Base-by-base conservation (phyloP, 2,797 vertebrate species). In the Tapera naevia region DNA sequence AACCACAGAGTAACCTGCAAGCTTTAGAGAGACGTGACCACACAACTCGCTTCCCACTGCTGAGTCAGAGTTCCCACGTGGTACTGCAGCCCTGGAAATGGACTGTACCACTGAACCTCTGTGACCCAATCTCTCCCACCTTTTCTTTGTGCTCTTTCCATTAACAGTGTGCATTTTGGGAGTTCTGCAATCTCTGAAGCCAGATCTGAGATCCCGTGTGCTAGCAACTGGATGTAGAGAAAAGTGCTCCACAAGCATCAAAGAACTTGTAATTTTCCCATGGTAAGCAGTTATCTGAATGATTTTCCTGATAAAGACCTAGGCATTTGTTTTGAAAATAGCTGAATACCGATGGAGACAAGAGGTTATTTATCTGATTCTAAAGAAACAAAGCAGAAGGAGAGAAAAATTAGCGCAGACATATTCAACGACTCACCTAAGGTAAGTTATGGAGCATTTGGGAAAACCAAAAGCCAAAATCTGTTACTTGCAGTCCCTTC, bases 1-100 rank as follows among this genome's bases (percentile, higher is more conserved):
- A 93, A 75, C 78, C 83, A 45, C 66, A 89, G 67, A 37, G 54
- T 74, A 97, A 95, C 91, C 95, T 95, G 91, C 61, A 60, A 86
- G 41, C 50, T 91, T 57, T 58, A 69, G 80, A 79, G 85, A 82
- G 71, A 85, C 2, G 28, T 89, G 86, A 91, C 83, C 94, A 16
- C 0, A 41, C 74, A 80, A 65, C 67, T 71, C 1, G 0, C 84
- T 93, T 88, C 89, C 62, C 27, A 5, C 56, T 93, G 93, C 95
- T 94, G 94, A 91, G 69, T 91, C 88, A 95, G 86, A 58, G 17
- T 71, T 97, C 86, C 88, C 94, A 93, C 3, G 22, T 0, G 1
- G 46, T 30, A 23, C 24, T 64, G 33, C 70, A 74, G 67, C 60
- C 32, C 91, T 88, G 67, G 69, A 91, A 46, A 56, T 3, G 28